Conservation (phyloP, 2,797 vertebrate genomes). For the Steatocranus sp. region DNA sequence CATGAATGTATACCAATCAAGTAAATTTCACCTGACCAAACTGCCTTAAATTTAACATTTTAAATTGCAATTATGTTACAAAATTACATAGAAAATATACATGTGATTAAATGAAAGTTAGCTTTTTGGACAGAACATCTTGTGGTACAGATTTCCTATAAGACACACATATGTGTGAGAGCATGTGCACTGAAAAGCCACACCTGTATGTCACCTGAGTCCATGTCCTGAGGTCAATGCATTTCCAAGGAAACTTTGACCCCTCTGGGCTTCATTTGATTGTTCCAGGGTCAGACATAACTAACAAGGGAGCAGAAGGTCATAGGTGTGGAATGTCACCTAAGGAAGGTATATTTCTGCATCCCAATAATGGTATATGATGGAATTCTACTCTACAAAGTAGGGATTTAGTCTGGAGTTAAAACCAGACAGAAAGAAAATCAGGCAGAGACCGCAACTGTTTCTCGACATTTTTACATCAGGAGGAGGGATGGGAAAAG, state of each 20-base stretch:
- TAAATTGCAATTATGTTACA: neutral
- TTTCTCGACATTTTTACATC: neutral
- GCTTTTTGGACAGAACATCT: neutral
- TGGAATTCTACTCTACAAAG: neutral
- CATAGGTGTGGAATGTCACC: constrained; percentile 22
- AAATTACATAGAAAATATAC: neutral
- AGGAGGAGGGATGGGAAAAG: neutral
- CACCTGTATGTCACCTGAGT: constrained; percentile 53
- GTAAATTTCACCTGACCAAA: neutral
- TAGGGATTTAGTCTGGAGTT: neutral
- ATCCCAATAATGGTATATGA: neutral
- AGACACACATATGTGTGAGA: neutral
- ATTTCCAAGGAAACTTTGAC: neutral
- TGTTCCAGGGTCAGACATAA: constrained; percentile 36
- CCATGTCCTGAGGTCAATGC: neutral
- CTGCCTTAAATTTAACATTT: neutral
- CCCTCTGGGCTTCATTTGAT: neutral
- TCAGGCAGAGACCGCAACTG: neutral
- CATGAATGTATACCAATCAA: neutral
- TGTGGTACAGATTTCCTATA: neutral
- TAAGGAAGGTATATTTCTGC: neutral
- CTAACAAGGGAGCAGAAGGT: constrained; percentile 34
- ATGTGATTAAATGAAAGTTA: neutral
- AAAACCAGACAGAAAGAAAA: constrained; percentile 5
- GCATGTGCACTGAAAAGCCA: neutral